Percentiles rank a stretch among this genome's conserved stretches.
Evolutionary conservation across 2,888 invertebrate genomes (phyloP).

Genomic region (Apotomis turbidana): DNA sequence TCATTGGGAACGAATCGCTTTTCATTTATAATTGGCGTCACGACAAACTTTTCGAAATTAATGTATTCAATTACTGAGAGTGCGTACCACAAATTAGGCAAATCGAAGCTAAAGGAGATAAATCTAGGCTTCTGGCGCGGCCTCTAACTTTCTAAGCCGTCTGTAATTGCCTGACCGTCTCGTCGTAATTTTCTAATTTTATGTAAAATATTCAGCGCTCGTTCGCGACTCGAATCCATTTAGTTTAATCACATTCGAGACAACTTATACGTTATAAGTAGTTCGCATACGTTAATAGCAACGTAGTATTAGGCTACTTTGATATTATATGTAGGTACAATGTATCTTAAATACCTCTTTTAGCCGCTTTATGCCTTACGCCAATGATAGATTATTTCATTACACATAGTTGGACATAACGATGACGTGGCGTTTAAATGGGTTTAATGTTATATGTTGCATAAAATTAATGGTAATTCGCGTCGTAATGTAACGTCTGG

Average conservation of each 20-base stretch:
- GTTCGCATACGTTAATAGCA: background rate
- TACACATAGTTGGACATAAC: too few relatives aligned
- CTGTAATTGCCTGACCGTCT: conserved; percentile 67
- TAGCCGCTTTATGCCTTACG: too few relatives aligned
- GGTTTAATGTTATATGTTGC: too few relatives aligned
- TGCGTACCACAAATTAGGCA: conserved; percentile 61
- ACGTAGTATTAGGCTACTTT: too few relatives aligned
- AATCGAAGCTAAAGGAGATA: conserved; percentile 66
- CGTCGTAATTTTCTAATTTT: conserved; percentile 61
- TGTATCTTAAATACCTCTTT: too few relatives aligned
- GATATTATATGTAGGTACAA: too few relatives aligned
- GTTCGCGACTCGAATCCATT: conserved; percentile 23
- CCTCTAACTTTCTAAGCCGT: conserved; percentile 69
- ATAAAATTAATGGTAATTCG: too few relatives aligned
- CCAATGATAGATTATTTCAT: too few relatives aligned
- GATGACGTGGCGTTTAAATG: too few relatives aligned
- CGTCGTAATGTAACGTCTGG: too few relatives aligned
- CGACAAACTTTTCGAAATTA: conserved; percentile 64
- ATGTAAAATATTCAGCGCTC: conserved; percentile 40
- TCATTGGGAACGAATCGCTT: conserved; percentile 47
- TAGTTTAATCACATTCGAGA: conserved; percentile 31
- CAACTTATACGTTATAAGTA: conserved; percentile 17
- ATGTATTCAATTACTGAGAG: conserved; percentile 64
- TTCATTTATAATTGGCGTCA: conserved; percentile 52
- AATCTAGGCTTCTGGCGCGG: conserved; percentile 62